Base-by-base conservation (phyloP, 2,113 vertebrate species). In the Craseonycteris thonglongyai region DNA sequence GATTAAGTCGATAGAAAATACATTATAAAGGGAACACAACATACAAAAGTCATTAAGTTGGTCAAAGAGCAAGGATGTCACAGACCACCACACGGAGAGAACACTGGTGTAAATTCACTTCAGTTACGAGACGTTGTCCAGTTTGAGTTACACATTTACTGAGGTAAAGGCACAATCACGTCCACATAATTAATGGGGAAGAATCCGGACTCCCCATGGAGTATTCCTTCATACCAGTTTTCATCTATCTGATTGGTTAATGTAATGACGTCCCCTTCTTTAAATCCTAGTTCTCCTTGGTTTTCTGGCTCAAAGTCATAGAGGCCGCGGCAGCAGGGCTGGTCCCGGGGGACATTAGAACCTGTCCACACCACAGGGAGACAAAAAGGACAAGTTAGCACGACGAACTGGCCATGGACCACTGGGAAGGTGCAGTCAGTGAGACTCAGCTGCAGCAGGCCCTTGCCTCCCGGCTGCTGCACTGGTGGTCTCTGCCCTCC, bases 291-390 rank as follows among this genome's bases (percentile, higher is more conserved):
- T 98, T 99, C 99, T 14, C 99, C 99, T 97, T 99, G 98, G 42
- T 99, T 99, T 98, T 99, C 99, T 2, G 99, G 99, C 93, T 99
- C 99, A 88, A 99, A 99, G 98, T 99, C 98, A 94, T 99, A 99
- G 83, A 99, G 98, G 68, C 99, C 99, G 95, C 99, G 99, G 96
- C 99, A 99, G 98, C 99, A 99, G 16, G 99, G 99, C 96, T 99
- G 99, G 97, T 99, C 99, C 98, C 98, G 91, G 85, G 98, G 96
- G 78, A 98, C 58, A 54, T 98, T 98, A 42, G 98, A 97, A 98
- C 99, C 99, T 99, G 98, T 68, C 82, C 96, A 30, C 75, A 15
- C 19, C 91, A 96, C 13, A 96, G 5, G 82, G 94, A 96, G 97
- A 94, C 91, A 95, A 68, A 93, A 88, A 91, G 66, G 2, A 72